Evolutionary conservation across 2,797 vertebrate genomes (phyloP), one percentile per base, ranked within the genome.

Genomic region (Lates japonicus): DNA sequence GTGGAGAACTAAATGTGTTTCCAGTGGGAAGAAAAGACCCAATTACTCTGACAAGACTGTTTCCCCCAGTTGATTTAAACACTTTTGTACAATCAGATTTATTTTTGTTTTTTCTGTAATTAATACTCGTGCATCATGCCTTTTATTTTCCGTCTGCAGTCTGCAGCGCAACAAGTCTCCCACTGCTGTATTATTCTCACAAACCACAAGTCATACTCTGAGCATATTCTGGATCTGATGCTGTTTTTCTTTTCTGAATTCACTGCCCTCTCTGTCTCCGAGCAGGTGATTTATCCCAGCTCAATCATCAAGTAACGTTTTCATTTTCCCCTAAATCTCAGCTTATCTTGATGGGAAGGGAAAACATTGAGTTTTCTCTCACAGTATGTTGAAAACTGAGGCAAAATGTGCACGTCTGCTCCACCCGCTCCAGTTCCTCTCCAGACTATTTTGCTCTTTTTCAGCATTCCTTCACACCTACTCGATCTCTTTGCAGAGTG

Each of bases 381-480:
- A 29, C 5, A 19, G 7, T 3, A 22, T 48, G 25, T 29, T 35
- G 41, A 31, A 57, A 71, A 82, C 68, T 31, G 19, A 22, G 60
- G 59, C 41, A 52, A 12, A 31, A 62, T 5, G 39, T 13, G 46
- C 69, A 19, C 0, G 31, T 25, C 66, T 58, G 44, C 67, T 73
- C 39, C 65, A 19, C 51, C 66, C 68, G 6, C 9, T 66, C 49
- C 17, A 1, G 29, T 70, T 78, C 66, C 57, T 58, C 25, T 76
- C 29, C 52, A 29, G 35, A 41, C 46, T 31, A 3, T 73, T 46
- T 69, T 70, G 46, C 54, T 71, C 37, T 55, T 74, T 77, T 74
- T 51, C 80, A 76, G 75, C 87, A 91, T 90, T 91, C 89, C 89
- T 92, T 90, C 85, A 90, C 89, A 90, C 84, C 78, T 77, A 74